Conservation (phyloP, 2,888 invertebrate genomes). For the Altica lythri region DNA sequence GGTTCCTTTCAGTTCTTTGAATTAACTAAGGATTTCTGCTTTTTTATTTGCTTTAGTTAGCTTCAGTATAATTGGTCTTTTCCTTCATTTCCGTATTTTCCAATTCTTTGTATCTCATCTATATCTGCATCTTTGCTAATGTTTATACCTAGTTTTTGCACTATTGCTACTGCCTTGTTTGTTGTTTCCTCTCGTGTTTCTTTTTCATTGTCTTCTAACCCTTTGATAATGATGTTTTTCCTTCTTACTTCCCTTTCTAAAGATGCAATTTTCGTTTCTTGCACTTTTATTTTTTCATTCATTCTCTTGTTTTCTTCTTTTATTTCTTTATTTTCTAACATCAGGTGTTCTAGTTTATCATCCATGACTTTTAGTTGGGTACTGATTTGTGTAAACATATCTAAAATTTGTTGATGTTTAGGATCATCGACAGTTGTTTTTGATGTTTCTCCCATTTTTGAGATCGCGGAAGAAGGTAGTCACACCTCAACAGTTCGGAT, state of each 20-base stretch:
- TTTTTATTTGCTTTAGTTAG: neutral
- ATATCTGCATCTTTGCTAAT: neutral
- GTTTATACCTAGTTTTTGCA: neutral
- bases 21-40: neutral
- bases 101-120: neutral
- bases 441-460: too few relatives aligned
- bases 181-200: neutral
- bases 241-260: neutral
- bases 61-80: slow-evolving; percentile 2
- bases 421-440: too few relatives aligned
- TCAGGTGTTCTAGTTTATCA: neutral
- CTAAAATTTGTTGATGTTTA: too few relatives aligned
- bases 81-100: neutral
- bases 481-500: too few relatives aligned
- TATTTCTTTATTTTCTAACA: neutral
- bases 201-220: neutral
- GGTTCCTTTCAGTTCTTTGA: neutral
- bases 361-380: neutral
- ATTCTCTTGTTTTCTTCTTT: neutral
- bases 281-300: neutral
- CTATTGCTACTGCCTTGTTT: neutral
- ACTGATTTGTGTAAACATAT: neutral
- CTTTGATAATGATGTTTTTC: neutral
- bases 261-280: neutral
- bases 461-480: too few relatives aligned